phyloP scores from a whole-genome alignment of 2,113 vertebrate genomes.

The Malurus cyaneus region DNA sequence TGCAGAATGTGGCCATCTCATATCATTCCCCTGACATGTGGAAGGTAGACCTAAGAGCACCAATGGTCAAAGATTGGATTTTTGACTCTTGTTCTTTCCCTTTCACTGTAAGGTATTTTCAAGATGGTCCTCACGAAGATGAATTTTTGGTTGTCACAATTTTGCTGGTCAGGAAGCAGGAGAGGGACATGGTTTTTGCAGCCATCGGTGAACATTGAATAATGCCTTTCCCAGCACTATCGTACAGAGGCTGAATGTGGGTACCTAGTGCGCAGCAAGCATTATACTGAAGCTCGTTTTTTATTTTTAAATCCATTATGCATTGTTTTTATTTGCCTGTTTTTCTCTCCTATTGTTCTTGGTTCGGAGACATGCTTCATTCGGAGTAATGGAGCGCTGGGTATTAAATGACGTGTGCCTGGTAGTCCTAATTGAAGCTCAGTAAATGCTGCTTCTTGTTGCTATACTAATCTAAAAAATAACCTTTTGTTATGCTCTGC shows the following conservation, averaged over 20 bases:
- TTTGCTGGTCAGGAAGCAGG: fast-evolving
- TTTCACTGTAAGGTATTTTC: neutral
- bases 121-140: neutral
- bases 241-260: neutral
- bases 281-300: neutral
- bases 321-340: slow-evolving; percentile 48
- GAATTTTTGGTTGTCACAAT: neutral
- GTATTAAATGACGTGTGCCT: slow-evolving; percentile 73
- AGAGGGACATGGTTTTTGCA: neutral
- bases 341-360: slow-evolving; percentile 53
- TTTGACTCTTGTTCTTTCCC: neutral
- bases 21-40: neutral
- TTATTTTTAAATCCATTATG: slow-evolving; percentile 34
- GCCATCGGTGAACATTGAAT: neutral
- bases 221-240: neutral
- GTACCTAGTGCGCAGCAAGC: neutral
- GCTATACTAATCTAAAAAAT: slow-evolving; percentile 81
- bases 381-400: slow-evolving; percentile 70
- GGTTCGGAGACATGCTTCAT: slow-evolving; percentile 63
- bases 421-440: slow-evolving; percentile 77
- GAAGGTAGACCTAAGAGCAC: neutral
- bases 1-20: neutral
- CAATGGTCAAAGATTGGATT: neutral
- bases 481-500: slow-evolving; percentile 81
- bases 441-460: slow-evolving; percentile 75